phyloP scores from a whole-genome alignment of 2,113 vertebrate species.

The Accipiter virgatus region DNA sequence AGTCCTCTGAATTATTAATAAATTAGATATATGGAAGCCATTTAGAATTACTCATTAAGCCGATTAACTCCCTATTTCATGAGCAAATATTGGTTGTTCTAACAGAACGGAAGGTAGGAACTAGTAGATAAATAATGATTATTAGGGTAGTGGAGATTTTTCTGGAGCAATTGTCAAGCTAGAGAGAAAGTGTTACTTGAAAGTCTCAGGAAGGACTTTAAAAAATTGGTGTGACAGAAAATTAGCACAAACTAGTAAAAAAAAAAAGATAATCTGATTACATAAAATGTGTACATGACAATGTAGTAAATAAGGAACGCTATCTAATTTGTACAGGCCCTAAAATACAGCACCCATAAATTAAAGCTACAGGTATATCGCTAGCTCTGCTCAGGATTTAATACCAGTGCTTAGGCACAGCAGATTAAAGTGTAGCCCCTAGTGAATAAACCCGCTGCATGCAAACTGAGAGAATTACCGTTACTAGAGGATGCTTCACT shows the following conservation, averaged over 20 bases:
- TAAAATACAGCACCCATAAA: neutral
- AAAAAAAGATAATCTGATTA: neutral
- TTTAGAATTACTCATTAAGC: conserved; percentile 19
- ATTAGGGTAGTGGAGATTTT: neutral
- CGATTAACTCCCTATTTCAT: neutral
- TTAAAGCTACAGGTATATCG: neutral
- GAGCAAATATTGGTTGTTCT: neutral
- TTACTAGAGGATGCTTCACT: neutral
- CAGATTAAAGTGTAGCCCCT: fast-evolving
- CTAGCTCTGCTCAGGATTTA: neutral
- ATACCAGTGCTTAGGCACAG: neutral
- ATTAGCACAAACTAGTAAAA: neutral
- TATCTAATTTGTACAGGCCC: neutral
- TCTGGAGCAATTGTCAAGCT: neutral
- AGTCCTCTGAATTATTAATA: conserved; percentile 32
- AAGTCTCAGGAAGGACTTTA: neutral
- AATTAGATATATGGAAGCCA: conserved; percentile 8
- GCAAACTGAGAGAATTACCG: neutral
- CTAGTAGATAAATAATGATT: neutral
- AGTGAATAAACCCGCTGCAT: neutral
- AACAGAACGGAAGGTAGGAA: neutral
- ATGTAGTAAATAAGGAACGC: neutral
- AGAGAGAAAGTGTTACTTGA: neutral
- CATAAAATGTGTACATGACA: neutral
- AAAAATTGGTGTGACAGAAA: neutral